Evolutionary conservation across 2,888 invertebrate species (phyloP), one percentile per base, ranked within the genome.

Genomic region (Clunio marinus): DNA sequence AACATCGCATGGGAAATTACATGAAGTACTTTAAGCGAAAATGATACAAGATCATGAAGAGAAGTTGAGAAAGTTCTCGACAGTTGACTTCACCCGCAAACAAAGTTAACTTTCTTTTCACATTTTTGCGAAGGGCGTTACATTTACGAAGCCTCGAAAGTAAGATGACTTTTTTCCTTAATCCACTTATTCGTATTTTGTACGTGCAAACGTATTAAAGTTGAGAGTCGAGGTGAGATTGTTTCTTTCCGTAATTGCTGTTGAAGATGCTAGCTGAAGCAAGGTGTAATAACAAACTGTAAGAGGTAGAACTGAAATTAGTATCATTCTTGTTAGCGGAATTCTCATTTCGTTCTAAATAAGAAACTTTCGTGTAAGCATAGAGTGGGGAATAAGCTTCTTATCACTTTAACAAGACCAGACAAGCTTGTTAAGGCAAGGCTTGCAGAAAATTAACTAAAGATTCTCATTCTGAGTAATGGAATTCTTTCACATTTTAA

Each of bases 371-470:
- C 22, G 17, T 13, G 24, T 25, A 51, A n/a, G 57, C 27, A 25
- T 13, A 59, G 28, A 17, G 7, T 20, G 24, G n/a, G 20, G 37
- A 62, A 58, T 58, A 58, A 62, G 62, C 62, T 62, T 62, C 62
- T 62, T 62, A 62, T 62, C 62, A 62, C 62, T 62, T 17, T 60
- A 32, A 62, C 62, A 62, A 35, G 62, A 20, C 22, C 41, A 22
- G 8, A 41, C 20, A n/a, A 37, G 62, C 20, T 22, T n/a, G 51
- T 22, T 22, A 51, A 7, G 13, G 15, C 3, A 41, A 15, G 41
- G 3, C 15, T 7, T n/a, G 41, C 3, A n/a, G 3, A 41, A 41
- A 41, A 41, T 41, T 41, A 7, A 41, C 41, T 41, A 13, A 41
- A 41, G 41, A 41, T 7, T 3, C 10, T n/a, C n/a, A n/a, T 41